Evolutionary conservation across 2,888 invertebrate species (phyloP).

Genomic region (Parnassius mnemosyne): DNA sequence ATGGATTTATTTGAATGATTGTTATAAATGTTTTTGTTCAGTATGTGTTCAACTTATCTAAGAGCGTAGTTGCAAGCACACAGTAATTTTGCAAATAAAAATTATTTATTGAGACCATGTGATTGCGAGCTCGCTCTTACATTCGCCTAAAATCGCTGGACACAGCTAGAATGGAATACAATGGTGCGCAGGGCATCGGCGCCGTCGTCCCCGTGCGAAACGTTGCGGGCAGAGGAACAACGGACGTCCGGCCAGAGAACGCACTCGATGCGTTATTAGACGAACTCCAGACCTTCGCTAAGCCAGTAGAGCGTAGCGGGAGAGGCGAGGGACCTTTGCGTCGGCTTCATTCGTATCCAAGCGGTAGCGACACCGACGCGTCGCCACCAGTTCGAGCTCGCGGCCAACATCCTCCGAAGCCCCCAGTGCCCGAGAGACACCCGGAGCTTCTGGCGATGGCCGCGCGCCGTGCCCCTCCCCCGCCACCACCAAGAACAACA

Average conservation of each 20-base stretch:
- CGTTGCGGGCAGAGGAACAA: slow-evolving; percentile 44
- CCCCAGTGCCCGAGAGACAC: slow-evolving; percentile 91
- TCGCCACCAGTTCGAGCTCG: slow-evolving; percentile 86
- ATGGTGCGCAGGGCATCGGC: slow-evolving; percentile 70
- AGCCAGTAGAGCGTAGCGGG: slow-evolving; percentile 78
- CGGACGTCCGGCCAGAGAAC: slow-evolving; percentile 89
- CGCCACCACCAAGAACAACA: slow-evolving; percentile 95
- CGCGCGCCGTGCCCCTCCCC: slow-evolving; percentile 89
- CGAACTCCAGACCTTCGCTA: slow-evolving; percentile 93
- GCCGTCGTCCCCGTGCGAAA: slow-evolving; percentile 48
- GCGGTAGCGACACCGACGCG: slow-evolving; percentile 90
- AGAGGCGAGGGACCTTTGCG: slow-evolving; percentile 83
- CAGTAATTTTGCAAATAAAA: slow-evolving; percentile 5
- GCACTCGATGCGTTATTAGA: slow-evolving; percentile 98
- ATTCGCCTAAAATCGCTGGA: slow-evolving; percentile 51
- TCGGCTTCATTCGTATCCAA: slow-evolving; percentile 91
- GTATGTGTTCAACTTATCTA: slow-evolving; percentile 50
- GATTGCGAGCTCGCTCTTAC: slow-evolving; percentile 65
- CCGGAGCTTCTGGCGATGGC: slow-evolving; percentile 87
- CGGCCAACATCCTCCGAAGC: slow-evolving; percentile 82
- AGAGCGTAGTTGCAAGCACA: slow-evolving; percentile 58
- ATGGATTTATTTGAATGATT: slow-evolving; percentile 62
- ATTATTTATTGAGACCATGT: not conserved
- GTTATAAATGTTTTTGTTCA: slow-evolving; percentile 60
- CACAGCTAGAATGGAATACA: slow-evolving; percentile 64